Base-by-base conservation (phyloP, 2,113 vertebrate species). In the Podarcis cretensis region DNA sequence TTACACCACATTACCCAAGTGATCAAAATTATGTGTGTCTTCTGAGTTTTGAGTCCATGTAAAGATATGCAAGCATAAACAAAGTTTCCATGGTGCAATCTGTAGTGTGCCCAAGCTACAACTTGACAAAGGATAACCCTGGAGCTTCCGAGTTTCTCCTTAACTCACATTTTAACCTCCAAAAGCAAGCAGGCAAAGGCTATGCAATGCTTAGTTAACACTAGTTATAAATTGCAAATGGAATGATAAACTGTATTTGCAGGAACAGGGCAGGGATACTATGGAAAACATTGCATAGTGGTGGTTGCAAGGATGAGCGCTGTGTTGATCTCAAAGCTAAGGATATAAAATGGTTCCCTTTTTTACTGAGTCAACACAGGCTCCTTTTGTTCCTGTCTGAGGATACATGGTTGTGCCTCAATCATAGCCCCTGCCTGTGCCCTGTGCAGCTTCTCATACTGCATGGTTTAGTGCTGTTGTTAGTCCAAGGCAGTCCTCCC, bases 121-220 rank as follows among this genome's bases (percentile, higher is more conserved):
- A 73, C 74, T 59, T 89, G 63, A 89, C 87, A 84, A 94, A 94
- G 91, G 30, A 16, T 85, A 85, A 63, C 37, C 43, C 8, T 54
- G 73, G 0, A 0, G 78, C 91, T 92, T 81, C 85, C 66, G 20
- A n/a, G 79, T 48, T 92, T 81, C 73, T 83, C 81, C 73, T 87
- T 87, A 83, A 86, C 73, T 83, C 54, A 83, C 6, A 59, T 69
- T 57, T 83, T 30, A 77, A 35, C 16, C 5, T 9, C 48, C 69
- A 73, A 20, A 81, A 73, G 79, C 79, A 87, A 71, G 12, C 20
- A 54, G 80, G 40, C 63, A 87, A 59, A 63, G 7, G 59, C 27
- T n/a, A 8, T 73, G 32, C 65, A 30, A 5, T 30, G 27, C 32
- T 73, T 74, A 73, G 74, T 57, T 81, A 18, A 9, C 68, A 81